Evolutionary conservation across 2,797 vertebrate genomes (phyloP), one percentile per base, ranked within the genome.

Genomic region (Tiaroga cobitis): DNA sequence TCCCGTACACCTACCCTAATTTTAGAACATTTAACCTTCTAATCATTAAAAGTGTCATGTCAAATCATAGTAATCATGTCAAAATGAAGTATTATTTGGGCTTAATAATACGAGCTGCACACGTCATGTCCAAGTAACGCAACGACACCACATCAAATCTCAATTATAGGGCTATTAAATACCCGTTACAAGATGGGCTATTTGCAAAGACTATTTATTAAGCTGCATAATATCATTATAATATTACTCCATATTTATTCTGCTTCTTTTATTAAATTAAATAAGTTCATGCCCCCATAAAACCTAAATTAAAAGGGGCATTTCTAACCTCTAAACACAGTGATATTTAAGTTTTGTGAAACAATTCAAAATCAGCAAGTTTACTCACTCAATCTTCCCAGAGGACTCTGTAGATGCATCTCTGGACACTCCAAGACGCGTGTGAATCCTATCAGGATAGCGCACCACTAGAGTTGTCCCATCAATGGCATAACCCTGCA

Each of bases 361-460:
- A 43, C 8, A 74, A 74, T 16, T 4, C 34, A 70, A 13, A 69
- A 51, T 46, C 19, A 34, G 1, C 3, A 29, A 11, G 3, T 6
- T 73, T 4, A 89, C 90, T 90, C 83, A 94, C 93, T 81, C 34
- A 1, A 32, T 37, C 29, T 65, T 81, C n/a, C 34, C 61, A 13
- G 76, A 8, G 10, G 68, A 10, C 39, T 93, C 91, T 2, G 86
- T 86, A 80, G 41, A 21, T 2, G 91, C 91, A 1, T 54, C 15
- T 84, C 56, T 94, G 61, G 95, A 94, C 69, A 95, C 93, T 24
- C 94, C 94, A 81, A 93, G 91, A 63, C 89, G 89, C 21, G 18
- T 11, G 72, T 87, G 82, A 54, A 85, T 41, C 84, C 87, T 92
- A 37, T 83, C 88, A 26, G 94, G 93, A 87, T 92, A 89, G n/a